A percentile compares a stretch with the other conserved stretches of the same genome.
These are phyloP conservation scores for Cataglyphis hispanica DNA, from an alignment of 1,140 invertebrate species.

Conservation along the genomic window DNA sequence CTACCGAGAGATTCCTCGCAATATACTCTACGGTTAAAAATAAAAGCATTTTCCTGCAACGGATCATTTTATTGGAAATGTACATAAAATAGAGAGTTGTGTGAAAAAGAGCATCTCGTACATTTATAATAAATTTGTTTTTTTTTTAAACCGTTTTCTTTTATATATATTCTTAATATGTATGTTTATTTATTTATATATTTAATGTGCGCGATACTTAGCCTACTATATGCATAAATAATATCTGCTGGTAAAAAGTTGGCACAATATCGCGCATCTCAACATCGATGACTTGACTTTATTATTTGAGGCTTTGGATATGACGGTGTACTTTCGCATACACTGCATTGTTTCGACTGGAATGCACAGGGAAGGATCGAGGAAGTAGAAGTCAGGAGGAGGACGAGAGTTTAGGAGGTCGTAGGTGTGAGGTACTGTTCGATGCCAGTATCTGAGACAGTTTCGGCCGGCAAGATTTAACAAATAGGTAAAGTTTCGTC, in stretches of 20 bases:
- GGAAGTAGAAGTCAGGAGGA: conserved; percentile 55
- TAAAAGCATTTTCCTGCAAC: conserved; percentile 17
- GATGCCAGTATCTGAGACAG: conserved; percentile 84
- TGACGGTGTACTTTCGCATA: conserved; percentile 26
- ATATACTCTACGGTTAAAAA: conserved; percentile 45
- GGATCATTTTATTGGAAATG: conserved; percentile 33
- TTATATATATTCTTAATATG: not conserved
- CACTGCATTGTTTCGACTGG: conserved; percentile 51
- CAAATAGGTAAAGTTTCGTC: conserved; percentile 86
- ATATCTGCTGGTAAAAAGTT: not conserved
- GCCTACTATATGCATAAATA: not conserved
- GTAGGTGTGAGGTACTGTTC: conserved; percentile 78
- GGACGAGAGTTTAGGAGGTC: conserved; percentile 68
- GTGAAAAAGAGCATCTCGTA: not conserved
- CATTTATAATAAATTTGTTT: conserved; percentile 26
- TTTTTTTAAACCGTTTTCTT: not conserved
- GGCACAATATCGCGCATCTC: too few relatives aligned
- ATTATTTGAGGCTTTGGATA: conserved; percentile 13
- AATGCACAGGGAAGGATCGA: conserved; percentile 63
- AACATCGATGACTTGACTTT: conserved; percentile 26
- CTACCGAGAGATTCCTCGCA: conserved; percentile 43
- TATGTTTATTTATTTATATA: conserved; percentile 1
- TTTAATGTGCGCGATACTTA: not conserved
- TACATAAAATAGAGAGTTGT: conserved; percentile 5
- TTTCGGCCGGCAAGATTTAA: conserved; percentile 85